Evolutionary conservation across 1,140 invertebrate genomes (phyloP).

Genomic region (Sinella curviseta): DNA sequence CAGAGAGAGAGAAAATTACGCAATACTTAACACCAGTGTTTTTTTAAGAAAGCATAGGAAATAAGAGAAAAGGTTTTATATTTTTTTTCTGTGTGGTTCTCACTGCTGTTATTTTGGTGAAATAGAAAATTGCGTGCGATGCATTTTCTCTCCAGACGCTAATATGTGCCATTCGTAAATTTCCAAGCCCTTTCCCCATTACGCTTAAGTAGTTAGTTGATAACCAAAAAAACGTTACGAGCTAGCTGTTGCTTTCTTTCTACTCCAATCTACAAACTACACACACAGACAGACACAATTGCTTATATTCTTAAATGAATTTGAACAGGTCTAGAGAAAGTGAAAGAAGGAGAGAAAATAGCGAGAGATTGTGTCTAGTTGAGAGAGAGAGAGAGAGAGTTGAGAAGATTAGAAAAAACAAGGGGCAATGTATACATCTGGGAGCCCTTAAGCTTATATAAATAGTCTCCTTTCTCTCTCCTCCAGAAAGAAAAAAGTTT

Average conservation of each 20-base stretch:
- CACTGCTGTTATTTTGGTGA: too few relatives aligned
- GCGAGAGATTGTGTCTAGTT: constrained; percentile 3
- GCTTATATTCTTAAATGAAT: neutral
- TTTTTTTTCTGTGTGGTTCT: too few relatives aligned
- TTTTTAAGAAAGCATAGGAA: too few relatives aligned
- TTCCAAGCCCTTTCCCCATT: neutral
- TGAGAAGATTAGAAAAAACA: constrained; percentile 23
- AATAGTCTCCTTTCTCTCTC: neutral
- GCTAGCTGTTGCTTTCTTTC: constrained; percentile 3
- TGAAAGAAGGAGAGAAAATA: neutral
- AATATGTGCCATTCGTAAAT: constrained; percentile 21
- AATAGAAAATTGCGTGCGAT: neutral
- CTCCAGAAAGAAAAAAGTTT: neutral
- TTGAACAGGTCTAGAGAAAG: neutral
- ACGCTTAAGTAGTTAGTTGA: neutral
- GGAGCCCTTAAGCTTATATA: constrained; percentile 15
- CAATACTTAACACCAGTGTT: too few relatives aligned
- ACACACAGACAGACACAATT: too few relatives aligned
- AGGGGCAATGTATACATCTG: constrained; percentile 7
- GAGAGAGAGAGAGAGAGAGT: neutral
- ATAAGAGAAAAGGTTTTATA: too few relatives aligned
- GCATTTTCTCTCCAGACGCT: neutral
- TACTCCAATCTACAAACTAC: neutral
- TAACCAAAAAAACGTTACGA: constrained; percentile 1
- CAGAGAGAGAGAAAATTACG: too few relatives aligned